These are phyloP conservation scores for Pachliopta kotzebuea DNA, from an alignment of 2,888 invertebrate species.

Conservation along the genomic window DNA sequence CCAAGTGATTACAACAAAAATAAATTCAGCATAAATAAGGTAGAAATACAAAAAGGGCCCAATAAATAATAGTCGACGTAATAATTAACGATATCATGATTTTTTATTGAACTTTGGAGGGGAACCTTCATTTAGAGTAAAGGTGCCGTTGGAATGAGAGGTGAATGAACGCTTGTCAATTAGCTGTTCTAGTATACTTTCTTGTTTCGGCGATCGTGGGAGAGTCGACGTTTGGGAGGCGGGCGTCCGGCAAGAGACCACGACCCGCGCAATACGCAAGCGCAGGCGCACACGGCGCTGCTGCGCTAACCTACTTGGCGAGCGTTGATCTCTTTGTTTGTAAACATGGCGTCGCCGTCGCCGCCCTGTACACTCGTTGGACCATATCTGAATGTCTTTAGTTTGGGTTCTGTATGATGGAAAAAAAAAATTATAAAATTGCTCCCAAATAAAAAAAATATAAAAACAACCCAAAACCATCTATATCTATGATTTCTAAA, in stretches of 20 bases:
- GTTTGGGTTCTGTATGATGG: slow-evolving; percentile 23
- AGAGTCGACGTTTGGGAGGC: slow-evolving; percentile 31
- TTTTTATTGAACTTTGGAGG: neutral
- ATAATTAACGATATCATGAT: neutral
- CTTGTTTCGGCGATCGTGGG: slow-evolving; percentile 26
- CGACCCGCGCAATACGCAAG: slow-evolving; percentile 61
- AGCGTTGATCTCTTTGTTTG: slow-evolving; percentile 80
- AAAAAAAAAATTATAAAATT: neutral
- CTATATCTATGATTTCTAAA: too few relatives aligned
- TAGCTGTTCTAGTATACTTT: slow-evolving; percentile 27
- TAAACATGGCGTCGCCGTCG: slow-evolving; percentile 72
- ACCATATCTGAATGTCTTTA: slow-evolving; percentile 20
- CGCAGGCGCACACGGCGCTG: slow-evolving; percentile 44
- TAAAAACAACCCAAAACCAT: too few relatives aligned
- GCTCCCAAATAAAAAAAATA: too few relatives aligned
- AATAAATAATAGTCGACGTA: slow-evolving; percentile 1
- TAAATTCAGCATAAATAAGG: neutral
- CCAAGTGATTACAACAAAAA: neutral
- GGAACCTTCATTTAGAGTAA: slow-evolving; percentile 1
- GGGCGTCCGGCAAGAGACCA: slow-evolving; percentile 42
- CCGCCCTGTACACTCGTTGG: slow-evolving; percentile 33
- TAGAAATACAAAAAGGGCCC: neutral
- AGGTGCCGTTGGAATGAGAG: slow-evolving; percentile 3
- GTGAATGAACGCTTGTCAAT: slow-evolving; percentile 25
- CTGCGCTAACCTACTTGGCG: slow-evolving; percentile 77